A percentile compares a stretch with the other conserved stretches of the same genome.
These are phyloP conservation scores for Paguma larvata DNA, from an alignment of 2,797 vertebrate genomes.

Conservation along the genomic window DNA sequence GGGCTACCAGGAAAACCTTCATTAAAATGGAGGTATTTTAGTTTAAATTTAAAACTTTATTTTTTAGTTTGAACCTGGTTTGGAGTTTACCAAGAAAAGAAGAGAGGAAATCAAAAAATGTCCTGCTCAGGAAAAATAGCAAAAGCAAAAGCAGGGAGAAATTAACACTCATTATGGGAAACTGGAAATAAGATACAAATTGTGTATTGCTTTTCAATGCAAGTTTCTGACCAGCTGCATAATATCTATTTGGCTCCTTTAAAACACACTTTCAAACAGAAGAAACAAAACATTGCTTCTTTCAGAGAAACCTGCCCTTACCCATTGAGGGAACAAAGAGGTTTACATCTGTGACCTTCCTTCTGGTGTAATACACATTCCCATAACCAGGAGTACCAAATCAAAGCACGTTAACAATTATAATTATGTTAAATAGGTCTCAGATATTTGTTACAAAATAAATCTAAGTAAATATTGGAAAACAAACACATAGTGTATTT, in stretches of 20 bases:
- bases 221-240: not conserved
- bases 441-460: slow-evolving; percentile 36
- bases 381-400: slow-evolving; percentile 42
- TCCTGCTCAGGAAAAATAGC: not conserved
- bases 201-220: slow-evolving; percentile 3
- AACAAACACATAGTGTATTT: not conserved
- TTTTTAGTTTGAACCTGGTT: slow-evolving; percentile 12
- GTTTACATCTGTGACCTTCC: slow-evolving; percentile 30
- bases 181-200: slow-evolving; percentile 61
- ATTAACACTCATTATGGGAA: slow-evolving; percentile 25
- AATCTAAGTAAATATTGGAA: slow-evolving; percentile 59
- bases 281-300: slow-evolving; percentile 35
- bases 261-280: slow-evolving; percentile 23
- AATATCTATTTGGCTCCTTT: slow-evolving; percentile 35
- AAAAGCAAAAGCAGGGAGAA: not conserved
- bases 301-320: slow-evolving; percentile 45
- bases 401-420: not conserved
- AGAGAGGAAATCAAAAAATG: not conserved
- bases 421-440: slow-evolving; percentile 49
- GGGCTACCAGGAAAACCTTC: not conserved
- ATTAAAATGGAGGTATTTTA: not conserved
- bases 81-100: not conserved
- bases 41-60: not conserved
- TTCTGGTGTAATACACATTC: not conserved
- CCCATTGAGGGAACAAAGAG: not conserved